Conservation (phyloP, 2,113 vertebrate species). For the Sapayoa aenigma region DNA sequence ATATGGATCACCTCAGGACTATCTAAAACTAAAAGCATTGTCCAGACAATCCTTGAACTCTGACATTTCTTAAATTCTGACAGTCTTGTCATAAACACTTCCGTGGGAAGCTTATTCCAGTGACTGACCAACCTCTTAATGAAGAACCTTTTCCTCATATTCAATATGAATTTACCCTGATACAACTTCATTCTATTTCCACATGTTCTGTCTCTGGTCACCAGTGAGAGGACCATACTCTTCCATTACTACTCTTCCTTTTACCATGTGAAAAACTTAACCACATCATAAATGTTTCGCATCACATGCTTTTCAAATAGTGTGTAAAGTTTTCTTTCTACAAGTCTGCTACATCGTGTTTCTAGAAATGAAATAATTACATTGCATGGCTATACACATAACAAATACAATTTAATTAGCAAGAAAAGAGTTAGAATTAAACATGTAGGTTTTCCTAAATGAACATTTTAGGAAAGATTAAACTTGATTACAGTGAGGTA, state of each 20-base stretch:
- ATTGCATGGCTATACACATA: neutral
- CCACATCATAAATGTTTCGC: neutral
- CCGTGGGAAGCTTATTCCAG: neutral
- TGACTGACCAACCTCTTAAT: neutral
- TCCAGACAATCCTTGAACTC: neutral
- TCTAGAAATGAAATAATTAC: neutral
- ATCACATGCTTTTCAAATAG: neutral
- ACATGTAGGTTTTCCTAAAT: neutral
- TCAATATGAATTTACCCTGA: neutral
- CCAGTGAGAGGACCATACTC: neutral
- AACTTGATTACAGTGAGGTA: neutral
- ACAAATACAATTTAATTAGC: neutral
- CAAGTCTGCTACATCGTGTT: neutral
- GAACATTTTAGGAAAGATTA: neutral
- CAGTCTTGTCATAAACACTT: fast-evolving
- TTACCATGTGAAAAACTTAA: neutral
- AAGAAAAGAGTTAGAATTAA: slow-evolving; percentile 9
- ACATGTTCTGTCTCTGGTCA: neutral
- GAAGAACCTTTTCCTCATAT: neutral
- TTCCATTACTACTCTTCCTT: neutral
- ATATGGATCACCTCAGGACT: neutral
- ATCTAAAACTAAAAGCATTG: neutral
- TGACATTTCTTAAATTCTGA: too few relatives aligned
- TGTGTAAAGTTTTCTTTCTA: neutral
- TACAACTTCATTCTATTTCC: neutral